phyloP scores from a whole-genome alignment of 2,797 vertebrate genomes.

The Diplodus puntazzo region DNA sequence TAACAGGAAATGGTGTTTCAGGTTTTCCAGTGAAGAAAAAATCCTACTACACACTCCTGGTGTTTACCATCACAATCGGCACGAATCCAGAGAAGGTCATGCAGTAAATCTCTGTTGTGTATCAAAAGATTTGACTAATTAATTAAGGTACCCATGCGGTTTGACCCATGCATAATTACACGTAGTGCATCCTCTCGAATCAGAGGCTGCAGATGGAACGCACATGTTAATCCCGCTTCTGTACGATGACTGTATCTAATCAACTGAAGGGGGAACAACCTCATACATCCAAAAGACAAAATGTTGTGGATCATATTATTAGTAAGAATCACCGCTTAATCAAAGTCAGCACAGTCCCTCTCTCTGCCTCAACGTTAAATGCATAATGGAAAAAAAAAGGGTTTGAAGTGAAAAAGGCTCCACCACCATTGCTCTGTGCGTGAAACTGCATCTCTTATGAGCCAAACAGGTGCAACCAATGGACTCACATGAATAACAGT shows the following conservation, averaged over 20 bases:
- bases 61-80: background rate
- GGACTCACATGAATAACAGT: slow-evolving; percentile 7
- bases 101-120: slow-evolving; percentile 17
- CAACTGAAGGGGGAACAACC: slow-evolving; percentile 7
- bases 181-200: slow-evolving; percentile 19
- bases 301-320: slow-evolving; percentile 1
- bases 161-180: slow-evolving; percentile 35
- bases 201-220: slow-evolving; percentile 26
- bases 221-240: slow-evolving; percentile 26
- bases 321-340: background rate
- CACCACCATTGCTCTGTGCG: no score
- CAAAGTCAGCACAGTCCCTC: background rate
- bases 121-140: slow-evolving; percentile 30
- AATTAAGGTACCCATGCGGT: slow-evolving; percentile 33
- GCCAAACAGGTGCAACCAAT: background rate
- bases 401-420: no score
- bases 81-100: slow-evolving; percentile 23
- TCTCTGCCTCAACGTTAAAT: background rate
- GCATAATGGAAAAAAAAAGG: background rate
- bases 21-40: background rate
- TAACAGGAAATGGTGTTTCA: background rate
- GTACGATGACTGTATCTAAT: slow-evolving; percentile 18
- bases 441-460: background rate
- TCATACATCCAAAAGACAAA: background rate
- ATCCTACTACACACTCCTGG: background rate